Evolutionary conservation across 2,888 invertebrate species (phyloP).

Genomic region (Mantis religiosa): DNA sequence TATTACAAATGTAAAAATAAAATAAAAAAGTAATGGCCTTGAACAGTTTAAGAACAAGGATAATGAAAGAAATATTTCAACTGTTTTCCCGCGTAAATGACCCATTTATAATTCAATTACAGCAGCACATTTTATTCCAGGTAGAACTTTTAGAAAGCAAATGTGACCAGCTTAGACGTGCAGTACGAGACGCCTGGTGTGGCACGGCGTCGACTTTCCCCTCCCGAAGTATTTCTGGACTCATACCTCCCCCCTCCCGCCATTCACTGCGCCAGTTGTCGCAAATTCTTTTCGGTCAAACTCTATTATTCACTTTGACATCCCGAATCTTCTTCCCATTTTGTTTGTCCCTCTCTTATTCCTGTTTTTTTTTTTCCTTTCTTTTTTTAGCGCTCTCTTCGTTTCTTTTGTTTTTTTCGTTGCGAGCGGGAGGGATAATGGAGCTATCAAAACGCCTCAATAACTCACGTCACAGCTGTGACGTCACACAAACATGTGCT

Average conservation of each 20-base stretch:
- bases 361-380: neutral
- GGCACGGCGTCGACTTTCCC: neutral
- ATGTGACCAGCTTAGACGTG: too few relatives aligned
- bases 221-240: slow-evolving; percentile 9
- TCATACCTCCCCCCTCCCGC: neutral
- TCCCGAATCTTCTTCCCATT: neutral
- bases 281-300: slow-evolving; percentile 25
- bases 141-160: too few relatives aligned
- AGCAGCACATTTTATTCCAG: too few relatives aligned
- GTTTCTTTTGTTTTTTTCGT: neutral
- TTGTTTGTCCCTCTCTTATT: neutral
- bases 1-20: too few relatives aligned
- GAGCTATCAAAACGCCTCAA: neutral
- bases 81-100: too few relatives aligned
- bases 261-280: slow-evolving; percentile 21
- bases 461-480: neutral
- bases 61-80: too few relatives aligned
- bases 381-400: too few relatives aligned
- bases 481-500: neutral
- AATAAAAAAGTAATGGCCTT: too few relatives aligned
- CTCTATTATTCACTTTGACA: slow-evolving; percentile 24
- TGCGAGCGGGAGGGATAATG: neutral
- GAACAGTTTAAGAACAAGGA: too few relatives aligned
- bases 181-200: neutral
- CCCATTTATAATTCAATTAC: too few relatives aligned